Evolutionary conservation across 2,888 invertebrate genomes (phyloP).

Genomic region (Clivina fossor): DNA sequence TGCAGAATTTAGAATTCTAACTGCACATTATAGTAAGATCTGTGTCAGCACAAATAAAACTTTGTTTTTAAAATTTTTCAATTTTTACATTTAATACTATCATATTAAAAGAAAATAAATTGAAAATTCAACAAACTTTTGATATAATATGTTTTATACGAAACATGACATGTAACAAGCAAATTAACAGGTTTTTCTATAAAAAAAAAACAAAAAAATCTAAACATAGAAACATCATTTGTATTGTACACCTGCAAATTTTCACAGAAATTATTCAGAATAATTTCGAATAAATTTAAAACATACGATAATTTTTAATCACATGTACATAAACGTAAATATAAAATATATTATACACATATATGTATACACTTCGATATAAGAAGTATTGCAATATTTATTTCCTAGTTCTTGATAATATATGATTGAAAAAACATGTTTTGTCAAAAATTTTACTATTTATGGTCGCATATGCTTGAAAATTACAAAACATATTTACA

Average conservation of each 20-base stretch:
- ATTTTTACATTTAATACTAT: too few species aligned
- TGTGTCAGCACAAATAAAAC: too few species aligned
- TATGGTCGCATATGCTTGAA: slow-evolving; percentile 11
- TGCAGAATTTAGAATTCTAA: too few species aligned
- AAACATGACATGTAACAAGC: slow-evolving; percentile 16
- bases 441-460: slow-evolving; percentile 23
- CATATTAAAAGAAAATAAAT: too few species aligned
- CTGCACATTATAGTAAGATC: too few species aligned
- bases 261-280: slow-evolving; percentile 22
- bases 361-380: slow-evolving; percentile 4
- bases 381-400: slow-evolving; percentile 18
- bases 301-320: slow-evolving; percentile 22
- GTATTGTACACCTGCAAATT: slow-evolving; percentile 15
- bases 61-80: too few species aligned
- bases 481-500: too few species aligned
- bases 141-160: too few species aligned
- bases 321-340: slow-evolving; percentile 22
- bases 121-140: too few species aligned
- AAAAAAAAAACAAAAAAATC: slow-evolving; percentile 18
- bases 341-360: too few species aligned
- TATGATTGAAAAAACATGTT: slow-evolving; percentile 22
- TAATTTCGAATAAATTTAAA: slow-evolving; percentile 12
- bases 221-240: slow-evolving; percentile 9
- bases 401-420: slow-evolving; percentile 8
- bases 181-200: slow-evolving; percentile 7